A percentile compares a stretch with the other conserved stretches of the same genome.
phyloP scores from a whole-genome alignment of 1,140 invertebrate genomes.

The Papilio polyxenes region DNA sequence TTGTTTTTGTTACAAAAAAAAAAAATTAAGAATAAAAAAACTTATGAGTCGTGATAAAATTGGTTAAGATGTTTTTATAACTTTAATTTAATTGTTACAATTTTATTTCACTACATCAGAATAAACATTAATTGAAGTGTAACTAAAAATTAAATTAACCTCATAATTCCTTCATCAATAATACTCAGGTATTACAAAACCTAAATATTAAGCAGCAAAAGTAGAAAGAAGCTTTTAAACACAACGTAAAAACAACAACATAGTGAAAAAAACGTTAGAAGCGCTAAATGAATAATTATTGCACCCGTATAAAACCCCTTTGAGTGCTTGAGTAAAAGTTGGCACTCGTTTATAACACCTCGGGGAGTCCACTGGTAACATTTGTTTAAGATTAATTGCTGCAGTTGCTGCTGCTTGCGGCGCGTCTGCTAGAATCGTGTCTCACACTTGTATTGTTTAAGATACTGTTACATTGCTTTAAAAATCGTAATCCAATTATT shows the following conservation, averaged over 20 bases:
- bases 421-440: constrained; percentile 7
- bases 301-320: constrained; percentile 31
- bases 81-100: too few species aligned
- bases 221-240: too few species aligned
- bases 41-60: too few species aligned
- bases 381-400: constrained; percentile 36
- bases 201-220: too few species aligned
- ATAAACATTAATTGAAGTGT: too few species aligned
- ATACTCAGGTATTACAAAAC: too few species aligned
- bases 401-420: constrained; percentile 23
- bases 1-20: background rate
- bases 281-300: constrained; percentile 23
- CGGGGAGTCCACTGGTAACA: constrained; percentile 27
- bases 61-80: too few species aligned
- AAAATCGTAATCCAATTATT: background rate
- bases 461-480: background rate
- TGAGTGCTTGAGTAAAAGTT: constrained; percentile 29
- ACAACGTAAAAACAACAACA: background rate
- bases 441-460: background rate
- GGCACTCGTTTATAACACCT: constrained; percentile 30
- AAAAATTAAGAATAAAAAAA: too few species aligned
- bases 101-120: too few species aligned
- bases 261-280: background rate
- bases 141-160: too few species aligned
- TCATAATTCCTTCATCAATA: too few species aligned